These are phyloP conservation scores for Brachyopa scutellaris DNA, from an alignment of 2,888 invertebrate genomes.

Conservation along the genomic window DNA sequence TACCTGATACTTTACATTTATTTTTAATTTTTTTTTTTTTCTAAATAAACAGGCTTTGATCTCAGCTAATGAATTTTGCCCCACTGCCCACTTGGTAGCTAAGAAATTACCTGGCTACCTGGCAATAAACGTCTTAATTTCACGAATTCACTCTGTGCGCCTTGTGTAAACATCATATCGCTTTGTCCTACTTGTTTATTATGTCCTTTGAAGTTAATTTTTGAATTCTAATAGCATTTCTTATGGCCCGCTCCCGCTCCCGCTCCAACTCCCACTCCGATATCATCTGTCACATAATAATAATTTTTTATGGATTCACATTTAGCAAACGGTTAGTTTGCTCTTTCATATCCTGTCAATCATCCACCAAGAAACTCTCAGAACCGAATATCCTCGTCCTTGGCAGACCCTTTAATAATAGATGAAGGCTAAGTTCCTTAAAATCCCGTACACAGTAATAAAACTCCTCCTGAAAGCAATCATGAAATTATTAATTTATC, in stretches of 20 bases:
- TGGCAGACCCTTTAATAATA: slow-evolving; percentile 63
- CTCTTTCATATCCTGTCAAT: slow-evolving; percentile 46
- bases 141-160: slow-evolving; percentile 28
- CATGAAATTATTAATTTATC: slow-evolving; percentile 70
- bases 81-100: slow-evolving; percentile 26
- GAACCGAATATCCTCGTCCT: too few relatives aligned
- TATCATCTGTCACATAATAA: not conserved
- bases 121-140: slow-evolving; percentile 66
- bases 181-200: slow-evolving; percentile 60
- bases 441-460: slow-evolving; percentile 11
- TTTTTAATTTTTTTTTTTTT: slow-evolving; percentile 25
- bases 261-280: not conserved
- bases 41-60: slow-evolving; percentile 58
- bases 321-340: slow-evolving; percentile 17
- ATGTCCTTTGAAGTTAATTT: slow-evolving; percentile 70
- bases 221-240: slow-evolving; percentile 59
- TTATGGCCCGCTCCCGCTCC: slow-evolving; percentile 18
- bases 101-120: slow-evolving; percentile 66
- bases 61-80: slow-evolving; percentile 64
- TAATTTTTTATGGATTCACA: slow-evolving; percentile 20
- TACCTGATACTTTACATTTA: slow-evolving; percentile 46
- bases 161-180: slow-evolving; percentile 44
- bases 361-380: slow-evolving; percentile 53
- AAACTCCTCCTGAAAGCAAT: slow-evolving; percentile 45
- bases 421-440: slow-evolving; percentile 24